These are phyloP conservation scores for Batillaria attramentaria DNA, from an alignment of 1,140 invertebrate genomes.

Conservation along the genomic window DNA sequence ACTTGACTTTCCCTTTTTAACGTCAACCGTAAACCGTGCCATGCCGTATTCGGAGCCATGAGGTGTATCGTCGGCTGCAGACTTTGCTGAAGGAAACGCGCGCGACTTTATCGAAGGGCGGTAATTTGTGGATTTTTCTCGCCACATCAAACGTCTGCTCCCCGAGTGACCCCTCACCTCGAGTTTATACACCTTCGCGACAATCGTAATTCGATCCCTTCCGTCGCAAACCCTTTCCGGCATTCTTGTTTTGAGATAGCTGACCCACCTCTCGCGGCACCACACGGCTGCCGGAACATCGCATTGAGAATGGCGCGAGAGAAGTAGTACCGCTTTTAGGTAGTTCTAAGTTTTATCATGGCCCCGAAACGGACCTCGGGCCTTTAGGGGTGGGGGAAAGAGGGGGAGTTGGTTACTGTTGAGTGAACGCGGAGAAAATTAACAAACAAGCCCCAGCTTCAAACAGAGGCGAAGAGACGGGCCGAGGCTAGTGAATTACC, in stretches of 20 bases:
- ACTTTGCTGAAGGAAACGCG: background rate
- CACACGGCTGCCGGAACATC: background rate
- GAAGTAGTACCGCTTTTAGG: too few relatives aligned
- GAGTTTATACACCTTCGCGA: background rate
- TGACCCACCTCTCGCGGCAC: background rate
- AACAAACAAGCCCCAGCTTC: constrained; percentile 18
- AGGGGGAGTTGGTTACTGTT: too few relatives aligned
- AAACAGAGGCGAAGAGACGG: background rate
- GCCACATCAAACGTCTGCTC: background rate
- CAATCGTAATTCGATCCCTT: background rate
- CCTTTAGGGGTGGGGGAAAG: constrained; percentile 7
- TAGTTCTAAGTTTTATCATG: too few relatives aligned
- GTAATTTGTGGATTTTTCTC: constrained; percentile 5
- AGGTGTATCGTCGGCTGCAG: background rate
- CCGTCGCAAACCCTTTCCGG: background rate
- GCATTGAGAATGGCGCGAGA: background rate
- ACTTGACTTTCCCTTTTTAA: too few relatives aligned
- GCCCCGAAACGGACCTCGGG: too few relatives aligned
- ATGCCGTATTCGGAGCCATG: too few relatives aligned
- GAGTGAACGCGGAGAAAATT: constrained; percentile 18
- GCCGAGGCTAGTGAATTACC: background rate
- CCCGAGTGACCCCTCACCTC: background rate
- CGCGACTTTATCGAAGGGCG: background rate
- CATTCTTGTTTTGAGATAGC: background rate
- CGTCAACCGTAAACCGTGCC: too few relatives aligned